A percentile compares a stretch with the other conserved stretches of the same genome.
Conservation (phyloP, 2,888 invertebrate genomes). For the Tubulanus polymorphus region DNA sequence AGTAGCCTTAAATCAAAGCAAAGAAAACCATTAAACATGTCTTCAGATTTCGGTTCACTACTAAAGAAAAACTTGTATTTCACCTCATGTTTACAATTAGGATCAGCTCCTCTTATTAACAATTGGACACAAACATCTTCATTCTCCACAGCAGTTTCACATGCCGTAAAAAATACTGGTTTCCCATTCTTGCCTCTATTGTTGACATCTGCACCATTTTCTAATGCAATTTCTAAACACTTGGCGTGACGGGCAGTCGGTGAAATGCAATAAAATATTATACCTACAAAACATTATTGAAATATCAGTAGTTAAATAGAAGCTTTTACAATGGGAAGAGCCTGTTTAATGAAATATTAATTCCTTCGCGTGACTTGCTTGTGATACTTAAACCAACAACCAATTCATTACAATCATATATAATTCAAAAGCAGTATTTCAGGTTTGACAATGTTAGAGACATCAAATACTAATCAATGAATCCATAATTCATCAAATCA, state of each 20-base stretch:
- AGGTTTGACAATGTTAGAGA: too few relatives aligned
- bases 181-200: conserved; percentile 44
- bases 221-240: conserved; percentile 47
- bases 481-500: too few relatives aligned
- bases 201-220: conserved; percentile 50
- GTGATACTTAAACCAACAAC: too few relatives aligned
- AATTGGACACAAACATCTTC: conserved; percentile 47
- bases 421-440: too few relatives aligned
- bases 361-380: too few relatives aligned
- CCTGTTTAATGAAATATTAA: too few relatives aligned
- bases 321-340: too few relatives aligned
- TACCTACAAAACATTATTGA: conserved; percentile 41
- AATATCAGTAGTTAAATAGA: too few relatives aligned
- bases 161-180: conserved; percentile 47
- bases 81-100: conserved; percentile 45
- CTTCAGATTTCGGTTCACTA: not conserved
- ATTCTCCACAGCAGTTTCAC: conserved; percentile 49
- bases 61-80: not conserved
- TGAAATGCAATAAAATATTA: conserved; percentile 49
- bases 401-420: too few relatives aligned
- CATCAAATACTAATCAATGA: too few relatives aligned
- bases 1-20: conserved; percentile 32
- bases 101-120: conserved; percentile 47
- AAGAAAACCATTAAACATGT: conserved; percentile 4
- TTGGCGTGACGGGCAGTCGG: conserved; percentile 50